Conservation (phyloP, 64 coral and sea anemone genomes). For the Montipora efflorescens region DNA sequence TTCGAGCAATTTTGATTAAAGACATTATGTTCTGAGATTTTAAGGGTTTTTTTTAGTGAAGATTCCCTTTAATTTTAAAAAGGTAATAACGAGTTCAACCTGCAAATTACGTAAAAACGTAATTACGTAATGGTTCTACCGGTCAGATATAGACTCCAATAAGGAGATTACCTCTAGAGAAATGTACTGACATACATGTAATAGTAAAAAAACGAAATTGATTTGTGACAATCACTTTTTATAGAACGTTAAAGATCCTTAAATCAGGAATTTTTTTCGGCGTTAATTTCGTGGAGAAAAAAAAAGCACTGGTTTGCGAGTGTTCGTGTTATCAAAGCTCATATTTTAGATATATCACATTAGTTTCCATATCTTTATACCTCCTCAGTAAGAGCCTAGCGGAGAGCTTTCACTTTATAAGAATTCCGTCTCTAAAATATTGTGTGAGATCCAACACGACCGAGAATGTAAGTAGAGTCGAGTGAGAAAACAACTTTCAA, state of each 20-base stretch:
- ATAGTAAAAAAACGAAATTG: not conserved
- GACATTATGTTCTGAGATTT: too few relatives aligned
- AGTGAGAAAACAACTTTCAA: not conserved
- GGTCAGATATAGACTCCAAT: not conserved
- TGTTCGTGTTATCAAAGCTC: too few relatives aligned
- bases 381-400: not conserved
- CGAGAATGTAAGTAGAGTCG: not conserved
- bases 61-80: too few relatives aligned
- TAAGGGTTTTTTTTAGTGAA: too few relatives aligned
- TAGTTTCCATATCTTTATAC: not conserved
- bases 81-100: too few relatives aligned
- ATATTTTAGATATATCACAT: not conserved
- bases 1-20: too few relatives aligned
- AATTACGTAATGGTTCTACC: not conserved
- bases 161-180: not conserved
- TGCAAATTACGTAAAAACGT: too few relatives aligned
- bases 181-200: not conserved
- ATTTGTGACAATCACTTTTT: not conserved
- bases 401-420: conserved; percentile 13
- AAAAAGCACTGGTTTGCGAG: too few relatives aligned
- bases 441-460: not conserved
- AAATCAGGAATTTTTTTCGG: too few relatives aligned
- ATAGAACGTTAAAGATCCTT: not conserved
- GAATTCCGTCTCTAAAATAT: not conserved
- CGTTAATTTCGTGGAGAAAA: too few relatives aligned